Evolutionary conservation across 1,140 invertebrate genomes (phyloP).

Genomic region (Polyergus mexicanus): DNA sequence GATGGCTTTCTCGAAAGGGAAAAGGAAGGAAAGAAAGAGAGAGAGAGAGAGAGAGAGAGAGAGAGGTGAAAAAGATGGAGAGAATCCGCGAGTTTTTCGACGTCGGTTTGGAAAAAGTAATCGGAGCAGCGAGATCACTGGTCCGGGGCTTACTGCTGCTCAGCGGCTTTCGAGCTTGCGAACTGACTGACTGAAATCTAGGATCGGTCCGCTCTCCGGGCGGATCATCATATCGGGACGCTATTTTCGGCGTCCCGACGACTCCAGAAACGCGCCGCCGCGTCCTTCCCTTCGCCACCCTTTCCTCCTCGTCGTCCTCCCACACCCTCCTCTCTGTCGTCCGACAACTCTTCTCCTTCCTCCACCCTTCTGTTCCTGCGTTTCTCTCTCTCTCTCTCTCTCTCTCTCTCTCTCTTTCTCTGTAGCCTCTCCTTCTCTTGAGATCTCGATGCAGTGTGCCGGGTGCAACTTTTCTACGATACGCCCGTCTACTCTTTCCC

Average conservation of each 20-base stretch:
- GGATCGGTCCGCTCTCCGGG: slow-evolving; percentile 84
- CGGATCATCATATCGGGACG: slow-evolving; percentile 86
- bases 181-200: slow-evolving; percentile 87
- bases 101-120: slow-evolving; percentile 62
- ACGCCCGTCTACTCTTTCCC: slow-evolving; percentile 56
- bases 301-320: slow-evolving; percentile 67
- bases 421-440: slow-evolving; percentile 73
- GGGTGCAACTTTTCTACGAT: slow-evolving; percentile 85
- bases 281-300: slow-evolving; percentile 59
- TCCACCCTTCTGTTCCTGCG: slow-evolving; percentile 82
- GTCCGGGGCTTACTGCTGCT: slow-evolving; percentile 66
- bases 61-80: slow-evolving; percentile 5
- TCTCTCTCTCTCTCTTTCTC: slow-evolving; percentile 72
- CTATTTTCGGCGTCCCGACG: slow-evolving; percentile 86
- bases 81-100: slow-evolving; percentile 33
- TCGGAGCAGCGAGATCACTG: slow-evolving; percentile 50
- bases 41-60: neutral
- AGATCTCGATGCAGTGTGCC: slow-evolving; percentile 83
- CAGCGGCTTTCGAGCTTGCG: slow-evolving; percentile 84
- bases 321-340: slow-evolving; percentile 70
- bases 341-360: slow-evolving; percentile 83
- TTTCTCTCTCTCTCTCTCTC: slow-evolving; percentile 71
- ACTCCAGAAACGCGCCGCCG: slow-evolving; percentile 84
- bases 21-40: neutral
- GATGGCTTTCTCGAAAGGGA: slow-evolving; percentile 34